Percentiles rank a stretch among this genome's conserved stretches.
These are phyloP conservation scores for Lycaon pictus DNA, from an alignment of 2,113 vertebrate genomes.

Conservation along the genomic window DNA sequence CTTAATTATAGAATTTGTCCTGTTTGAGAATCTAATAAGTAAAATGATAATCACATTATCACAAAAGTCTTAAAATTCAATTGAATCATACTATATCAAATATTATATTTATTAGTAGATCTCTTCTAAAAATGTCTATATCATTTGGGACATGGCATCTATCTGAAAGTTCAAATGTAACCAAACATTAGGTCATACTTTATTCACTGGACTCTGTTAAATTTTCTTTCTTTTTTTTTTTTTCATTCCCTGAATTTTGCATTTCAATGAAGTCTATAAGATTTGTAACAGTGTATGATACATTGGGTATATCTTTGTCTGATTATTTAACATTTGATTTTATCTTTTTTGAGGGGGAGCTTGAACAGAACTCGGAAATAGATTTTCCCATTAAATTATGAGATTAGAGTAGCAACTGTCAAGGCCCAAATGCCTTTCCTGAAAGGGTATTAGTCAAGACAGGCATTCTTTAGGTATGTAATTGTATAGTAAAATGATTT, in stretches of 20 bases:
- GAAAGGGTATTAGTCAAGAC: background rate
- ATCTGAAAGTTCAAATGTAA: background rate
- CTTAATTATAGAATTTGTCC: background rate
- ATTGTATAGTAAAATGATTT: background rate
- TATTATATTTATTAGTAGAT: background rate
- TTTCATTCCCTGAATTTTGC: background rate
- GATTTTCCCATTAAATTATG: conserved; percentile 62
- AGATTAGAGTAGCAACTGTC: background rate
- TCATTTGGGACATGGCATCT: background rate
- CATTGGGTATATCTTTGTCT: background rate
- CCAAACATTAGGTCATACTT: background rate
- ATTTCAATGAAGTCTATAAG: background rate
- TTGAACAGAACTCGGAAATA: conserved; percentile 8
- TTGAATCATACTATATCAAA: background rate
- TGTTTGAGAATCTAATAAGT: background rate
- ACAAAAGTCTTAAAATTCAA: background rate
- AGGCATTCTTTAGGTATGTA: background rate
- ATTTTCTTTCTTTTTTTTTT: background rate
- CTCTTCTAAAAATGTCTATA: background rate
- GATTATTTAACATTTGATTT: background rate
- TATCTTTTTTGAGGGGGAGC: background rate
- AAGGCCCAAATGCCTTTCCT: background rate
- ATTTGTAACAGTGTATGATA: background rate
- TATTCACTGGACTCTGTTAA: background rate
- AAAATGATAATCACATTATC: background rate